phyloP scores from a whole-genome alignment of 1,140 invertebrate species.

The Zelostemma sp. region DNA sequence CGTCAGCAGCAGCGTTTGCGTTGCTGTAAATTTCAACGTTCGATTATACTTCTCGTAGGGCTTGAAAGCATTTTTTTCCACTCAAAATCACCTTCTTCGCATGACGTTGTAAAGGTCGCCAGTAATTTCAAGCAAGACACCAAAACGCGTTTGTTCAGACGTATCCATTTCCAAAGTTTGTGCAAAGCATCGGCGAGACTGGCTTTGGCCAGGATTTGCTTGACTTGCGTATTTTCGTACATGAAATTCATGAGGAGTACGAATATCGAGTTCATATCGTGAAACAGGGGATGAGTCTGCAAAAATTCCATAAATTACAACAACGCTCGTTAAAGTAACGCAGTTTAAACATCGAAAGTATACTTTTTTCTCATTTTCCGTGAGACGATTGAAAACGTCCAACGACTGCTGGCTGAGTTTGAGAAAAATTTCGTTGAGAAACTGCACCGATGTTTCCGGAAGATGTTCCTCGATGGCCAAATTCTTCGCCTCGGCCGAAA shows the following conservation, averaged over 20 bases:
- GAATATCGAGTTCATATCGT: conserved; percentile 66
- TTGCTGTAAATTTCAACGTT: conserved; percentile 58
- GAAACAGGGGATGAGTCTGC: conserved; percentile 66
- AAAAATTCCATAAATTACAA: too few relatives aligned
- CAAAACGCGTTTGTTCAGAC: conserved; percentile 61
- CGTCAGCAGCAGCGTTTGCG: conserved; percentile 69
- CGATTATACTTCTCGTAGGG: not conserved
- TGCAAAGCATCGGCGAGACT: conserved; percentile 71
- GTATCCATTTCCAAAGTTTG: conserved; percentile 72
- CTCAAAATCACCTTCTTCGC: conserved; percentile 67
- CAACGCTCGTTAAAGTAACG: conserved; percentile 14
- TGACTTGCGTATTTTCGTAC: conserved; percentile 59
- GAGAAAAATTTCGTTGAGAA: conserved; percentile 67
- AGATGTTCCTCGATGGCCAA: conserved; percentile 62
- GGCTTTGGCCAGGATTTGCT: conserved; percentile 58
- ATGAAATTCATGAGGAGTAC: conserved; percentile 71
- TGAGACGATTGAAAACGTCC: conserved; percentile 60
- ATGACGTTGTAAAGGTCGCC: conserved; percentile 71
- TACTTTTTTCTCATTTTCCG: conserved; percentile 63
- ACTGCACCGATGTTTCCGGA: conserved; percentile 57
- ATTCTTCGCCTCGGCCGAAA: conserved; percentile 67
- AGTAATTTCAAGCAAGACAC: conserved; percentile 68
- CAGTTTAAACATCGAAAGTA: not conserved
- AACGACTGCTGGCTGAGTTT: conserved; percentile 69
- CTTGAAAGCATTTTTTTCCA: too few relatives aligned